Percentiles rank a stretch among this genome's conserved stretches.
Conservation (phyloP, 2,113 vertebrate species). For the Physeter macrocephalus region DNA sequence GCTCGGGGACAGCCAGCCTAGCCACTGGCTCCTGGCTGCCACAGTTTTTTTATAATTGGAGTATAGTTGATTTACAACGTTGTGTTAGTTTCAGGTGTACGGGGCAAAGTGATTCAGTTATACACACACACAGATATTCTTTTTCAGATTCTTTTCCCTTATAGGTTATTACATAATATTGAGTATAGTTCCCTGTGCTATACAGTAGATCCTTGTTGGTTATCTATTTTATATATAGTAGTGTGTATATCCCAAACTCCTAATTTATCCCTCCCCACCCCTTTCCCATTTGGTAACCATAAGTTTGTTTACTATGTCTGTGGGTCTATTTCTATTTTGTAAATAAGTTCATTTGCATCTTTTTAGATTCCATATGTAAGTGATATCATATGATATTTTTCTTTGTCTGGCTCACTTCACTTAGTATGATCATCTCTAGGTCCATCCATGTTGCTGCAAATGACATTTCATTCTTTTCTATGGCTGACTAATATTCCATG, state of each 20-base stretch:
- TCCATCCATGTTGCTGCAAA: not conserved
- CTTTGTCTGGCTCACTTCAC: not conserved
- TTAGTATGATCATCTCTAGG: not conserved
- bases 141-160: not conserved
- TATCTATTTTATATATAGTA: not conserved
- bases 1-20: not conserved
- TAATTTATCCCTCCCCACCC: not conserved
- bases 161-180: not conserved
- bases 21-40: not conserved
- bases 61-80: not conserved
- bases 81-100: not conserved
- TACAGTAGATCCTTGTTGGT: not conserved
- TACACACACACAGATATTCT: not conserved
- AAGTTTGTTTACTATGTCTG: not conserved
- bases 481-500: not conserved
- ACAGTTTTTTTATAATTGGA: too few species aligned
- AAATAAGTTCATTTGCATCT: not conserved
- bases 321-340: not conserved
- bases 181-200: not conserved
- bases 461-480: not conserved
- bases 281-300: not conserved
- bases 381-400: not conserved
- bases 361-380: not conserved
- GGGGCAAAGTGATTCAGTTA: not conserved
- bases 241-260: not conserved